Conservation (phyloP, 2,113 vertebrate species). For the Tor tambroides region DNA sequence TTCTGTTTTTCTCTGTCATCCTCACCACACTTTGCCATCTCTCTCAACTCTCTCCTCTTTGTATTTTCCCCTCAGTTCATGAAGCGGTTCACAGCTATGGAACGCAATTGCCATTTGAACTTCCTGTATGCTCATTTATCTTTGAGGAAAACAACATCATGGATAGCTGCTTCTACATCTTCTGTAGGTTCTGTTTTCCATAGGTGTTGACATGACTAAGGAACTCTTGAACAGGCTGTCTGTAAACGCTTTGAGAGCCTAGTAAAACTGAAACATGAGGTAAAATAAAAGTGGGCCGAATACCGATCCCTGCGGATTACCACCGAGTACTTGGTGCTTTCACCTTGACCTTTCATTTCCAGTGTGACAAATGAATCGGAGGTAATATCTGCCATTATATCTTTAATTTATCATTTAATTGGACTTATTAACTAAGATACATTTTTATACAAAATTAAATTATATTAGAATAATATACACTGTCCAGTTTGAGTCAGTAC, state of each 20-base stretch:
- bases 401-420: not conserved
- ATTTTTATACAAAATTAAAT: not conserved
- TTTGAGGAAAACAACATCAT: not conserved
- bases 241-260: not conserved
- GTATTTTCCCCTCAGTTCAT: not conserved
- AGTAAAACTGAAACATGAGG: not conserved
- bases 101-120: not conserved
- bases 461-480: not conserved
- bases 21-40: not conserved
- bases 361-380: not conserved
- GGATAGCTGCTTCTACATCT: not conserved
- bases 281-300: not conserved
- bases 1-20: not conserved
- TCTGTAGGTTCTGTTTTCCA: not conserved
- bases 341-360: not conserved
- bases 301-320: not conserved
- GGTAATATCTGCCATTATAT: not conserved
- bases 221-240: not conserved
- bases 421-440: not conserved
- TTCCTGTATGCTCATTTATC: not conserved
- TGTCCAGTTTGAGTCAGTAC: no score
- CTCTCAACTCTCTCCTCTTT: not conserved
- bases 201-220: not conserved
- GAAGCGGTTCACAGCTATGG: constrained; percentile 20
- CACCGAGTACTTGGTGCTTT: not conserved